Evolutionary conservation across 1,140 invertebrate genomes (phyloP).

Genomic region (Aphelinus certus): DNA sequence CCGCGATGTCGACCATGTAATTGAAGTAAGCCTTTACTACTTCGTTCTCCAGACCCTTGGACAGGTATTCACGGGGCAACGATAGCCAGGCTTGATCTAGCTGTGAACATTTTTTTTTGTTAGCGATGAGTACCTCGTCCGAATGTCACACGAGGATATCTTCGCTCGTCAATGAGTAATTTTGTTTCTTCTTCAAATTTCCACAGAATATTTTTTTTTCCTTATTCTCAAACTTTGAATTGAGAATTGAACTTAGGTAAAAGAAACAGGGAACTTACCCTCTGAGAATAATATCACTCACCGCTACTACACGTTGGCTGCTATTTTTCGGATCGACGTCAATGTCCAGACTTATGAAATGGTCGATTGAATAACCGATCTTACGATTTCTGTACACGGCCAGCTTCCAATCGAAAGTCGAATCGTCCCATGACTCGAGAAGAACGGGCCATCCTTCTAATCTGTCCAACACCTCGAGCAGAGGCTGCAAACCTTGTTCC

Average conservation of each 20-base stretch:
- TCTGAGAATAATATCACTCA: slow-evolving; percentile 2
- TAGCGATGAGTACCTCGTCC: too few relatives aligned
- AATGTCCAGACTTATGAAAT: slow-evolving; percentile 26
- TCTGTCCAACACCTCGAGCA: slow-evolving; percentile 74
- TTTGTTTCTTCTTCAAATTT: too few relatives aligned
- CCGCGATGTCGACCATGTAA: slow-evolving; percentile 65
- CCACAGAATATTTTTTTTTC: too few relatives aligned
- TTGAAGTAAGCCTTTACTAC: slow-evolving; percentile 55
- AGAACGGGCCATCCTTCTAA: slow-evolving; percentile 92
- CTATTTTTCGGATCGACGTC: slow-evolving; percentile 32
- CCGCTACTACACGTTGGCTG: slow-evolving; percentile 16
- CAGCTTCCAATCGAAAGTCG: slow-evolving; percentile 78
- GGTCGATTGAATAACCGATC: slow-evolving; percentile 20
- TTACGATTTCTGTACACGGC: slow-evolving; percentile 6
- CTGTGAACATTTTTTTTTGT: slow-evolving; percentile 62
- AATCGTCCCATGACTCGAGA: slow-evolving; percentile 77
- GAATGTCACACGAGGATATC: too few relatives aligned
- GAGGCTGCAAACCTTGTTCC: slow-evolving; percentile 74
- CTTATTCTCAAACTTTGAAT: too few relatives aligned
- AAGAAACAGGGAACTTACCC: too few relatives aligned
- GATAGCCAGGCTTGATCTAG: slow-evolving; percentile 92
- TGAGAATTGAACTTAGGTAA: too few relatives aligned
- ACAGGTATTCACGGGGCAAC: slow-evolving; percentile 69
- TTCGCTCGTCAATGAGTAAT: too few relatives aligned
- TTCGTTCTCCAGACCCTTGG: slow-evolving; percentile 61